Percentiles rank a stretch among this genome's conserved stretches.
These are phyloP conservation scores for Alca torda DNA, from an alignment of 2,797 vertebrate genomes.

Conservation along the genomic window DNA sequence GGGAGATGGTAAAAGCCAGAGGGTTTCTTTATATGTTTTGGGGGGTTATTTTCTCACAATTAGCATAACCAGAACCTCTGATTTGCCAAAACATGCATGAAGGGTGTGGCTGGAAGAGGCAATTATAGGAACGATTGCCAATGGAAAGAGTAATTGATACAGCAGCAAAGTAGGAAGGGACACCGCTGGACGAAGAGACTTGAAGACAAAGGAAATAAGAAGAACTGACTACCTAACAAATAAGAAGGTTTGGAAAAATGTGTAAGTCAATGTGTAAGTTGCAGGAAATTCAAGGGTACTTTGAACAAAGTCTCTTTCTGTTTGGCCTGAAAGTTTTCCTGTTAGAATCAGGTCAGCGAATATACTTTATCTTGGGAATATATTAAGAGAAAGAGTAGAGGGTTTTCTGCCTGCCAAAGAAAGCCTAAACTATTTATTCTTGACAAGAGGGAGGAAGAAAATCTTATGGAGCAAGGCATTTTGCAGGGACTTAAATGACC, in stretches of 20 bases:
- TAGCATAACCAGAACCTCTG: background rate
- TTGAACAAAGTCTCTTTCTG: background rate
- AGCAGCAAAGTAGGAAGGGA: background rate
- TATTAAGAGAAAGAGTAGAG: background rate
- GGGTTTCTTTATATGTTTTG: background rate
- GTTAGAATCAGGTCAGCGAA: background rate
- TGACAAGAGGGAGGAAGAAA: slow-evolving; percentile 5
- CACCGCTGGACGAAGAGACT: background rate
- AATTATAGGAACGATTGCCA: background rate
- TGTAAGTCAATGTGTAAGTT: background rate
- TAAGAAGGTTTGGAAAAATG: background rate
- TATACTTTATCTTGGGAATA: slow-evolving; percentile 15
- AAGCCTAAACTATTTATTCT: slow-evolving; percentile 20
- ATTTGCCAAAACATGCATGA: background rate
- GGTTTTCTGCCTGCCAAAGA: background rate
- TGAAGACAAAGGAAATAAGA: background rate
- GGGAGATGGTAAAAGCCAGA: background rate
- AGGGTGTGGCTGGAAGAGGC: background rate
- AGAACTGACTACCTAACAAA: background rate
- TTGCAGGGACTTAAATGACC: slow-evolving; percentile 37
- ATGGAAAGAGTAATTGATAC: background rate
- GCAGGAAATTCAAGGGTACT: background rate
- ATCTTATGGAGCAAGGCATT: background rate
- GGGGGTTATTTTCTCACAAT: background rate
- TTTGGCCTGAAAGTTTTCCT: slow-evolving; percentile 14